These are phyloP conservation scores for Sebastes matsubarae DNA, from an alignment of 2,797 vertebrate species.

Conservation along the genomic window DNA sequence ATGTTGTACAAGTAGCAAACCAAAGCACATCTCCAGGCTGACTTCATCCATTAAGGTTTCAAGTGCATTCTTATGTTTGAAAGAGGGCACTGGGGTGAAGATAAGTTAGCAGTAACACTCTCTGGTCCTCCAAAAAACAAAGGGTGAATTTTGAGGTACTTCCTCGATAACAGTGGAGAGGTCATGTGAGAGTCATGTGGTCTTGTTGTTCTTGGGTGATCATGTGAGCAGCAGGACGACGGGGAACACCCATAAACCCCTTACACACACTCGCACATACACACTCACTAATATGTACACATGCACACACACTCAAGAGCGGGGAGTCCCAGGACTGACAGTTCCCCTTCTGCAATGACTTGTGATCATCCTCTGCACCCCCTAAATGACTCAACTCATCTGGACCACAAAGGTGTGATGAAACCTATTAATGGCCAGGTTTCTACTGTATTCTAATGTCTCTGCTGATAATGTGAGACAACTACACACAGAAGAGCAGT, in stretches of 20 bases:
- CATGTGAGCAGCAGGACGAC: constrained; percentile 73
- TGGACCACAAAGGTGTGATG: constrained; percentile 9
- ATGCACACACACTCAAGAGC: background rate
- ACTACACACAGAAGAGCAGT: constrained; percentile 9
- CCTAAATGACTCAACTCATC: constrained; percentile 39
- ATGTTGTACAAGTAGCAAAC: background rate
- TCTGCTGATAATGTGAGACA: constrained; percentile 12
- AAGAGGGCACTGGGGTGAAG: background rate
- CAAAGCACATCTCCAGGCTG: background rate
- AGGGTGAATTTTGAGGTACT: constrained; percentile 9
- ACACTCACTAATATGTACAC: constrained; percentile 20
- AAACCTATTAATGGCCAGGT: background rate
- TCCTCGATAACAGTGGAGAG: constrained; percentile 37
- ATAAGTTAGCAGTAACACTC: background rate
- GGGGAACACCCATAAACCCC: constrained; percentile 70
- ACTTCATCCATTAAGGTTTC: background rate
- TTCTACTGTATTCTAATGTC: background rate
- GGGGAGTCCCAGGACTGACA: constrained; percentile 65
- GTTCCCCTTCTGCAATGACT: constrained; percentile 72
- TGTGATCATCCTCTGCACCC: constrained; percentile 14
- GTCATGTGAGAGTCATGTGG: constrained; percentile 82
- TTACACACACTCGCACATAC: constrained; percentile 18
- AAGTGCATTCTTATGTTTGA: background rate
- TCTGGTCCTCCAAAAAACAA: background rate
- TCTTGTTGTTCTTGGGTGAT: constrained; percentile 65